These are phyloP conservation scores for Andrena camellia DNA, from an alignment of 2,888 invertebrate species.

Conservation along the genomic window DNA sequence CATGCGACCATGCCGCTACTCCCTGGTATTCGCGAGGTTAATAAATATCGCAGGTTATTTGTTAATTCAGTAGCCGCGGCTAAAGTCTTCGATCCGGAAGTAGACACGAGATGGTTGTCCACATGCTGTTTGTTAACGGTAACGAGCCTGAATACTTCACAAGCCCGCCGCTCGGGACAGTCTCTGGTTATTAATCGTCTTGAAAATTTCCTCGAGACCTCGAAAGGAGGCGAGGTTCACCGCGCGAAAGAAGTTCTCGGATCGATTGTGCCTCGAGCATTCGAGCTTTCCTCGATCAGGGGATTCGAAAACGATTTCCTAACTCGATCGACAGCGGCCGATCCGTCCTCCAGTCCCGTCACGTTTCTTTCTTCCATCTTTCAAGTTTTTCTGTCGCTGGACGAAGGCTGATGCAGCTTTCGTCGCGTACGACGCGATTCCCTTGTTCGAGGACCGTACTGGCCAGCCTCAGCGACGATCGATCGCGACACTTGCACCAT, in stretches of 20 bases:
- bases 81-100: slow-evolving; percentile 62
- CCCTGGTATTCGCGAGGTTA: slow-evolving; percentile 66
- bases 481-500: slow-evolving; percentile 46
- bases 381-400: slow-evolving; percentile 8
- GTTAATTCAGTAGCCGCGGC: slow-evolving; percentile 65
- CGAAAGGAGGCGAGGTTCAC: neutral
- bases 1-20: slow-evolving; percentile 42
- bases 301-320: neutral
- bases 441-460: slow-evolving; percentile 17
- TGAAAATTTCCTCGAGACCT: neutral
- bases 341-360: neutral
- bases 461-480: slow-evolving; percentile 32
- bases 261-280: neutral
- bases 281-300: neutral
- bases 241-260: neutral
- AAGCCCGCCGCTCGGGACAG: neutral
- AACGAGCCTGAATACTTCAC: slow-evolving; percentile 38
- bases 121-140: slow-evolving; percentile 33
- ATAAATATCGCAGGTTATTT: slow-evolving; percentile 63
- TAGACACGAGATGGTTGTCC: slow-evolving; percentile 52
- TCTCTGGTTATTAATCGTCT: slow-evolving; percentile 1
- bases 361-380: slow-evolving; percentile 30
- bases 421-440: slow-evolving; percentile 31
- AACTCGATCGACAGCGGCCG: slow-evolving; percentile 7
- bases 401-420: slow-evolving; percentile 20